Evolutionary conservation across 2,888 invertebrate genomes (phyloP).

Genomic region (Tipula lateralis): DNA sequence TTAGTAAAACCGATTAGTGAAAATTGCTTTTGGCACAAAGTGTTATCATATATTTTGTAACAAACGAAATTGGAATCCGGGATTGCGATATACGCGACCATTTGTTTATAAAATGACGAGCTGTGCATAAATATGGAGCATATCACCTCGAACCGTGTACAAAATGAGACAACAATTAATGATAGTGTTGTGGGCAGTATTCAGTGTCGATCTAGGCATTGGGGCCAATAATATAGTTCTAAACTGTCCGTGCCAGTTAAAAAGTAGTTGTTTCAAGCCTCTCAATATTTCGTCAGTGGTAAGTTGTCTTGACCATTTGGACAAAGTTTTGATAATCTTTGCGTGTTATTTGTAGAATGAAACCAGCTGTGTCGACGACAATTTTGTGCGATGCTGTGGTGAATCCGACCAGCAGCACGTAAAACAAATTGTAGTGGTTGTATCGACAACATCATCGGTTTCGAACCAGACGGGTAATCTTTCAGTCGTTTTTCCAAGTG

Average conservation of each 20-base stretch:
- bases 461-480: background rate
- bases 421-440: background rate
- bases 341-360: conserved; percentile 25
- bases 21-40: background rate
- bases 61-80: background rate
- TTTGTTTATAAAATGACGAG: background rate
- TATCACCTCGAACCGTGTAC: background rate
- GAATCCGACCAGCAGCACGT: background rate
- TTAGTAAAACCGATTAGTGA: background rate
- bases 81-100: background rate
- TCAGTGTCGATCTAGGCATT: background rate
- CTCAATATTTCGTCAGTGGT: background rate
- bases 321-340: background rate
- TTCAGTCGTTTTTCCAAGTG: conserved; percentile 24
- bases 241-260: conserved; percentile 26
- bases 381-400: conserved; percentile 31
- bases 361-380: conserved; percentile 20
- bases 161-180: background rate
- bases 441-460: background rate
- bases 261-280: background rate
- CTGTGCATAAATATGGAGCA: background rate
- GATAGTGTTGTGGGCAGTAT: background rate
- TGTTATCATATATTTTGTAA: background rate
- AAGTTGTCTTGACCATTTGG: background rate
- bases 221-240: background rate